These are phyloP conservation scores for Macquaria ambigua DNA, from an alignment of 2,113 vertebrate genomes.

Conservation along the genomic window DNA sequence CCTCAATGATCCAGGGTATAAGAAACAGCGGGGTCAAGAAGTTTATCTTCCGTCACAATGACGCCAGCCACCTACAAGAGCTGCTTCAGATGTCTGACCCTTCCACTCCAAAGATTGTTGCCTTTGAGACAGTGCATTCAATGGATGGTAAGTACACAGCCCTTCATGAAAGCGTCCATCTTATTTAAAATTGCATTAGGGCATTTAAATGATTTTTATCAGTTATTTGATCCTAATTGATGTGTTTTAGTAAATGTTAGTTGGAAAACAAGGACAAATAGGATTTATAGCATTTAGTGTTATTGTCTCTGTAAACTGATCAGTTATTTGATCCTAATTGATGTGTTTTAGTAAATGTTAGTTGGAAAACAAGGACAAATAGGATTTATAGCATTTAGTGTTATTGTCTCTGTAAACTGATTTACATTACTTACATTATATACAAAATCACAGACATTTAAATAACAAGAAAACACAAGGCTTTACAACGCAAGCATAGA, in stretches of 20 bases:
- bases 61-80: conserved; percentile 87
- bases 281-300: not conserved
- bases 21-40: conserved; percentile 92
- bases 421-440: not conserved
- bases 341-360: not conserved
- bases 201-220: not conserved
- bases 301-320: not conserved
- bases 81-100: conserved; percentile 89
- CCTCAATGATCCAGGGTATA: conserved; percentile 96
- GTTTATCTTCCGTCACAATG: conserved; percentile 94
- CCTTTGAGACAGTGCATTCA: conserved; percentile 95
- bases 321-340: no score
- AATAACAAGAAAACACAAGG: not conserved
- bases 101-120: conserved; percentile 91
- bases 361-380: not conserved
- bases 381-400: not conserved
- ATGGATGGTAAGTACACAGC: conserved; percentile 89
- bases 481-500: not conserved
- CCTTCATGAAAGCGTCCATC: not conserved
- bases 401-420: not conserved
- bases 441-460: not conserved
- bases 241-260: not conserved
- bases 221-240: not conserved
- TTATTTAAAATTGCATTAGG: not conserved
- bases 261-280: not conserved